Conservation (phyloP, 2,113 vertebrate genomes). For the Tragelaphus imberbis region DNA sequence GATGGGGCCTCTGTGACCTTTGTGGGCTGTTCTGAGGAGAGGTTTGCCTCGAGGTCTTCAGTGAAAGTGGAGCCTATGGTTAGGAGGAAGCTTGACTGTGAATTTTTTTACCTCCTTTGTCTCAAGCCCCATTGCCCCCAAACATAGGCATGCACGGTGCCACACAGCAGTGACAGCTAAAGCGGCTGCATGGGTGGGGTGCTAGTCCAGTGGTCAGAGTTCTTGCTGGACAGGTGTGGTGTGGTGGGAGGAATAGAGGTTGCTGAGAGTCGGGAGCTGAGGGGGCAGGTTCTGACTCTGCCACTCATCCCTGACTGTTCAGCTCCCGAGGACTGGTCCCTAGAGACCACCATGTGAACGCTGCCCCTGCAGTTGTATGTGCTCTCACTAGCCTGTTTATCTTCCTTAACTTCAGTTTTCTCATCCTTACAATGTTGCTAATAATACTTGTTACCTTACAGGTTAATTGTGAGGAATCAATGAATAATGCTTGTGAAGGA, state of each 20-base stretch:
- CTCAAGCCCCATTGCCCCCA: neutral
- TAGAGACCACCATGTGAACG: neutral
- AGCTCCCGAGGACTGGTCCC: neutral
- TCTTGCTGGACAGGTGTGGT: neutral
- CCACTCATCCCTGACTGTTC: neutral
- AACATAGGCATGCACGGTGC: neutral
- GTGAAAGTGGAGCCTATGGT: neutral
- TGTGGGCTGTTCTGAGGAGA: neutral
- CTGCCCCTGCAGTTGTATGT: neutral
- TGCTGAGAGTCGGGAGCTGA: neutral
- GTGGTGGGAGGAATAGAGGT: neutral
- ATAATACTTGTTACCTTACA: neutral
- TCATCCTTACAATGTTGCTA: neutral
- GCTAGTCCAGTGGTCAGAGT: neutral
- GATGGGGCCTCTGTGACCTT: neutral
- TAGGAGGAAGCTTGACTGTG: neutral
- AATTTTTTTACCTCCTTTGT: neutral
- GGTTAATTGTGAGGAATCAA: neutral
- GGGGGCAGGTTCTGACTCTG: neutral
- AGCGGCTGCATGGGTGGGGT: accelerated
- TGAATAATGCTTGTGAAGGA: neutral
- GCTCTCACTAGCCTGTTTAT: neutral
- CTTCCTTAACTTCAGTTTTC: neutral
- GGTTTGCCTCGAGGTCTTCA: neutral
- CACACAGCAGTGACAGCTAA: too few species aligned